Evolutionary conservation across 2,797 vertebrate genomes (phyloP).

Genomic region (Acestrorhynchus altus): DNA sequence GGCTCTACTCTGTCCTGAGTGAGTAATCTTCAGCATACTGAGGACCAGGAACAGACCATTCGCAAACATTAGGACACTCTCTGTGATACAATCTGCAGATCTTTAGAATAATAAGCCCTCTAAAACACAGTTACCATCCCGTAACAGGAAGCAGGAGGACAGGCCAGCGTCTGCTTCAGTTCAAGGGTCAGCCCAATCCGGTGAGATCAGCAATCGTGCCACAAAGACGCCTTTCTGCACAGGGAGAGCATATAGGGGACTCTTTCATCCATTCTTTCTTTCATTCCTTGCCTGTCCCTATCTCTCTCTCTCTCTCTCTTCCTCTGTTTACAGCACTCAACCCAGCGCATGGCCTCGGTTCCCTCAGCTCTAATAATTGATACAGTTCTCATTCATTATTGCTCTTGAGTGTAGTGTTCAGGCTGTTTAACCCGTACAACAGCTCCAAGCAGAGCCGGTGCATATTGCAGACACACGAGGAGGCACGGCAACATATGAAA

Average conservation of each 20-base stretch:
- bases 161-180: conserved; percentile 48
- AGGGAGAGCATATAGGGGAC: conserved; percentile 27
- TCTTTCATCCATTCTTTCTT: conserved; percentile 29
- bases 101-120: conserved; percentile 44
- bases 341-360: conserved; percentile 35
- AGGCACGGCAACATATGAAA: conserved; percentile 43
- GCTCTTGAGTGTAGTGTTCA: conserved; percentile 37
- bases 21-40: conserved; percentile 12
- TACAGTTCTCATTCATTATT: conserved; percentile 56
- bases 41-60: conserved; percentile 22
- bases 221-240: conserved; percentile 61
- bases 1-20: not conserved
- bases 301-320: conserved; percentile 5
- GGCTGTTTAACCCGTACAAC: conserved; percentile 54
- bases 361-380: conserved; percentile 56
- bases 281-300: not conserved
- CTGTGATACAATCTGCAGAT: conserved; percentile 49
- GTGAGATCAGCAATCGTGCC: conserved; percentile 47
- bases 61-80: conserved; percentile 56
- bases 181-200: conserved; percentile 57
- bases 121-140: conserved; percentile 42
- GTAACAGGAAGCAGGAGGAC: conserved; percentile 56
- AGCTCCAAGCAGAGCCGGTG: conserved; percentile 4
- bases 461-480: not conserved
- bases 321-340: conserved; percentile 41